Percentiles rank a stretch among this genome's conserved stretches.
Conservation (phyloP, 2,888 invertebrate genomes). For the Thymelicus acteon region DNA sequence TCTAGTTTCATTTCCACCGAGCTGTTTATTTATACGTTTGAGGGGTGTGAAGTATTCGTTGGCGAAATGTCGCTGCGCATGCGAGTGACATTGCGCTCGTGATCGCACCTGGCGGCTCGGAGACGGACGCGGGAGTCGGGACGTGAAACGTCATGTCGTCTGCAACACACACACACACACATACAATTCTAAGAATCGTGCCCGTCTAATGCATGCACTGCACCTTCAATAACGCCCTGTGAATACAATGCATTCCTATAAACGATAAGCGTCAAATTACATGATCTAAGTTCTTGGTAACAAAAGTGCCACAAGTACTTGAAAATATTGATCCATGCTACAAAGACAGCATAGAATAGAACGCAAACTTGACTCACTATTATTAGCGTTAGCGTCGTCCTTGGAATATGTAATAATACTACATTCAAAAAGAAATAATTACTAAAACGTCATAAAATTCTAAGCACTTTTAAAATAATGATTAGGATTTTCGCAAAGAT, state of each 20-base stretch:
- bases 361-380: neutral
- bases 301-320: slow-evolving; percentile 28
- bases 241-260: slow-evolving; percentile 68
- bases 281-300: slow-evolving; percentile 42
- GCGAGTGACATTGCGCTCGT: slow-evolving; percentile 53
- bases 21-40: slow-evolving; percentile 28
- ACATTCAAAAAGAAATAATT: neutral
- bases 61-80: slow-evolving; percentile 48
- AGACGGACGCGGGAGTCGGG: slow-evolving; percentile 37
- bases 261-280: slow-evolving; percentile 67
- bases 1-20: slow-evolving; percentile 21
- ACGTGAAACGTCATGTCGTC: slow-evolving; percentile 45
- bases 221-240: slow-evolving; percentile 67
- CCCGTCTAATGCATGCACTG: slow-evolving; percentile 58
- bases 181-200: slow-evolving; percentile 61
- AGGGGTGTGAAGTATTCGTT: slow-evolving; percentile 39
- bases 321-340: neutral
- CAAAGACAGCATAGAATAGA: neutral
- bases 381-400: neutral
- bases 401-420: neutral
- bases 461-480: too few relatives aligned
- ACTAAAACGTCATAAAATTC: too few relatives aligned
- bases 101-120: slow-evolving; percentile 55
- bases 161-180: slow-evolving; percentile 38
- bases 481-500: too few relatives aligned